phyloP scores from a whole-genome alignment of 2,113 vertebrate species.

The Loxodonta africana region DNA sequence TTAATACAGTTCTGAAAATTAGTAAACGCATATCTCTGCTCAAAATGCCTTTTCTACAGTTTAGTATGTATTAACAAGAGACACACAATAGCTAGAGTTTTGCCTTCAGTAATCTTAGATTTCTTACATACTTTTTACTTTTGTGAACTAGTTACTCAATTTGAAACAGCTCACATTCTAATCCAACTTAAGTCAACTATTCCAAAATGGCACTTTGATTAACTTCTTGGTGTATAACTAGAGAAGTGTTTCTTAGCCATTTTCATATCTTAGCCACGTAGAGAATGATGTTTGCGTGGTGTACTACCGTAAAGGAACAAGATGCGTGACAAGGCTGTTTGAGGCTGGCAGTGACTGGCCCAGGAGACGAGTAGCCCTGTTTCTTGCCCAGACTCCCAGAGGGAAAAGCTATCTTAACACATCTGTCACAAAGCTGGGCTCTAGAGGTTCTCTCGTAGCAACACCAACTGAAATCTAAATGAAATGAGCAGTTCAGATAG shows the following conservation, averaged over 20 bases:
- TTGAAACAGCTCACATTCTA: neutral
- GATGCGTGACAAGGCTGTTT: neutral
- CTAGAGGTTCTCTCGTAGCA: neutral
- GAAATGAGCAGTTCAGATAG: neutral
- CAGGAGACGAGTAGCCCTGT: neutral
- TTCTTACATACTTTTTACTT: neutral
- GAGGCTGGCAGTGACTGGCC: neutral
- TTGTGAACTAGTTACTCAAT: neutral
- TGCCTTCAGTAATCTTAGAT: neutral
- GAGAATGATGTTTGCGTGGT: neutral
- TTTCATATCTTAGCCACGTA: neutral
- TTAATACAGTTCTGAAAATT: conserved; percentile 16
- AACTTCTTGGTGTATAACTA: neutral
- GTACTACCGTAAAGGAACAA: neutral
- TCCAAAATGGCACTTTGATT: neutral
- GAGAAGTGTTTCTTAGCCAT: neutral
- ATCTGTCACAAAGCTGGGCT: neutral
- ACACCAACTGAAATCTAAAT: neutral
- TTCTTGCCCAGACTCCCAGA: neutral
- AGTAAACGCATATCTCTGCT: neutral
- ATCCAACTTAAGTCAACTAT: neutral
- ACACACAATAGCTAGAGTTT: neutral
- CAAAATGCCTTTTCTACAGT: neutral
- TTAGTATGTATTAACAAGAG: neutral
- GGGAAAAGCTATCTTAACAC: neutral